Conservation (phyloP, 2,888 invertebrate species). For the Drosophila fungiperda region DNA sequence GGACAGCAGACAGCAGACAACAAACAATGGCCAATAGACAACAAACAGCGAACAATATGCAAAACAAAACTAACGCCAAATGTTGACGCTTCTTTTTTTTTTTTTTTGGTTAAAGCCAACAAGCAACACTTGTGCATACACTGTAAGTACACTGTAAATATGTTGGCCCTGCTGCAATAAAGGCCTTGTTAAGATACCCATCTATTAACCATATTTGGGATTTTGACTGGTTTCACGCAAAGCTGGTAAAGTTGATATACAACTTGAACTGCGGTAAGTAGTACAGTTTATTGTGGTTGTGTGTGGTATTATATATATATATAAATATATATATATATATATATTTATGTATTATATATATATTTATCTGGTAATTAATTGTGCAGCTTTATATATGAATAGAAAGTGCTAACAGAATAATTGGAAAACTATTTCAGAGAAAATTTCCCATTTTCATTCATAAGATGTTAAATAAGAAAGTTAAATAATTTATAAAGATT, state of each 20-base stretch:
- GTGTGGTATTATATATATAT: background rate
- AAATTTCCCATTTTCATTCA: too few species aligned
- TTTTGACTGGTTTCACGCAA: background rate
- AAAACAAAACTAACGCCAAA: conserved; percentile 73
- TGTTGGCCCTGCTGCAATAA: background rate
- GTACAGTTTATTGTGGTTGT: background rate
- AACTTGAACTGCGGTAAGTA: background rate
- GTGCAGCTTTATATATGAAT: background rate
- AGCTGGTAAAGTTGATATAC: background rate
- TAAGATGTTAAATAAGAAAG: too few species aligned
- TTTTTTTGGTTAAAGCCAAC: conserved; percentile 6
- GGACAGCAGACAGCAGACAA: conserved; percentile 12
- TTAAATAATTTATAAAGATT: too few species aligned
- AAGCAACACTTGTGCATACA: conserved; percentile 28
- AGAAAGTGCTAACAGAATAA: too few species aligned
- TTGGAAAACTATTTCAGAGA: too few species aligned
- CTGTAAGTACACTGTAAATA: conserved; percentile 45
- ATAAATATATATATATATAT: too few species aligned
- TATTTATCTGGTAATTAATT: background rate
- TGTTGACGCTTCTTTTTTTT: conserved; percentile 50
- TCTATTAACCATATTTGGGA: conserved; percentile 3
- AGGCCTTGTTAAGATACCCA: background rate
- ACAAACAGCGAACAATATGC: conserved; percentile 63
- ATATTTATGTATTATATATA: background rate
- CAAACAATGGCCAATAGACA: conserved; percentile 17